Percentiles rank a stretch among this genome's conserved stretches.
phyloP scores from a whole-genome alignment of 1,140 invertebrate species.

The Scaptomyza graminum region DNA sequence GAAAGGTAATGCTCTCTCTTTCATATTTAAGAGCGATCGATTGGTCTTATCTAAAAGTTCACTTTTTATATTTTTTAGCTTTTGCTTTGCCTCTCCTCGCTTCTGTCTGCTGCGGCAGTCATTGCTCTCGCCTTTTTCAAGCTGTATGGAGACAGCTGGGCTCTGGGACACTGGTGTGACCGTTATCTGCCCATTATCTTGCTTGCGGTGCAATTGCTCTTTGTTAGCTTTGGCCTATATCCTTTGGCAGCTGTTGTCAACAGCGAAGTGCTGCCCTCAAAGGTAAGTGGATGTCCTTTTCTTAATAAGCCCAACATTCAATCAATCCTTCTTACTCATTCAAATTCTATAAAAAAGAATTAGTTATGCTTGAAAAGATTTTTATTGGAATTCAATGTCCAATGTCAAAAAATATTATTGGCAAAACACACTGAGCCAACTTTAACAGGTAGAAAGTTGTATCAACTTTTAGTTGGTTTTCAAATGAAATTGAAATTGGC shows the following conservation, averaged over 20 bases:
- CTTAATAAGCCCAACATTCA: too few relatives aligned
- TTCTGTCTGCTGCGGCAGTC: constrained; percentile 52
- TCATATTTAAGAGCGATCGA: background rate
- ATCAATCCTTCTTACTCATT: too few relatives aligned
- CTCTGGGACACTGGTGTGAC: constrained; percentile 32
- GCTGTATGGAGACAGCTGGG: constrained; percentile 33
- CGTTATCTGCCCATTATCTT: constrained; percentile 60
- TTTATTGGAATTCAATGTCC: too few relatives aligned
- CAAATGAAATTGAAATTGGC: too few relatives aligned
- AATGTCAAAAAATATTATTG: too few relatives aligned
- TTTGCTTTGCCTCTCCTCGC: constrained; percentile 62
- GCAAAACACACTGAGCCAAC: too few relatives aligned
- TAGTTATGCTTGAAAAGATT: too few relatives aligned
- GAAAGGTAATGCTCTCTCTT: constrained; percentile 43
- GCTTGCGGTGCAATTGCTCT: constrained; percentile 51
- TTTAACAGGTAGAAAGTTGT: too few relatives aligned
- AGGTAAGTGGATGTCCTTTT: too few relatives aligned
- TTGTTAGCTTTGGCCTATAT: constrained; percentile 70
- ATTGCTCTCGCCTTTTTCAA: constrained; percentile 60
- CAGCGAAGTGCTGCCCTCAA: constrained; percentile 68
- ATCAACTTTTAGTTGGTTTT: too few relatives aligned
- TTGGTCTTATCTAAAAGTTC: background rate
- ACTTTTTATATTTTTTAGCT: constrained; percentile 26
- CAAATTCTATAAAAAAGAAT: too few relatives aligned
- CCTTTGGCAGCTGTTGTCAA: constrained; percentile 66